Percentiles rank a stretch among this genome's conserved stretches.
These are phyloP conservation scores for Magallana gigas DNA, from an alignment of 1,140 invertebrate genomes.

Conservation along the genomic window DNA sequence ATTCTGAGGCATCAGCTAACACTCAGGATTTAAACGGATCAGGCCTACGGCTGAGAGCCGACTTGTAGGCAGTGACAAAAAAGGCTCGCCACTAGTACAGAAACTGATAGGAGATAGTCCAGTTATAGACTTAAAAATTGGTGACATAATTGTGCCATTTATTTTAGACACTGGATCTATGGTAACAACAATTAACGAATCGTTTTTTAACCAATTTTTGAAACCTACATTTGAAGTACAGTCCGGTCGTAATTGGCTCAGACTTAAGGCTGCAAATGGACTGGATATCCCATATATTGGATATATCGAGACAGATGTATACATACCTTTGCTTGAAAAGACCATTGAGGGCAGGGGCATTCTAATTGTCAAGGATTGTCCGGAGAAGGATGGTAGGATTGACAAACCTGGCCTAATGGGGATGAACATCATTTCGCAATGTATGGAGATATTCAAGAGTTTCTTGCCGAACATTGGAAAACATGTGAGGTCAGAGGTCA, in stretches of 20 bases:
- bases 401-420: slow-evolving; percentile 30
- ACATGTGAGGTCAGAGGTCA: slow-evolving; percentile 3
- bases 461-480: not conserved
- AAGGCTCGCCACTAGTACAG: no score
- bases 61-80: not conserved
- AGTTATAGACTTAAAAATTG: no score
- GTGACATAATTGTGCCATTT: no score
- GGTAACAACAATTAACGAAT: slow-evolving; percentile 43
- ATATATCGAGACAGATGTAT: slow-evolving; percentile 34
- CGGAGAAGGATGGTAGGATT: not conserved
- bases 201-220: slow-evolving; percentile 14
- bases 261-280: slow-evolving; percentile 43
- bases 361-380: slow-evolving; percentile 35
- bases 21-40: not conserved
- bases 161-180: slow-evolving; percentile 36
- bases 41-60: slow-evolving; percentile 25
- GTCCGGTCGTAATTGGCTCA: not conserved
- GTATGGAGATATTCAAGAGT: not conserved
- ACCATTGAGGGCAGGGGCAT: slow-evolving; percentile 25
- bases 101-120: no score
- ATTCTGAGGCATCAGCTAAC: no score
- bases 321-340: slow-evolving; percentile 36
- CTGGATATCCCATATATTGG: slow-evolving; percentile 43
- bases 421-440: slow-evolving; percentile 41
- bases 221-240: not conserved